A percentile compares a stretch with the other conserved stretches of the same genome.
phyloP scores from a whole-genome alignment of 2,113 vertebrate genomes.

The Tragelaphus buxtoni region DNA sequence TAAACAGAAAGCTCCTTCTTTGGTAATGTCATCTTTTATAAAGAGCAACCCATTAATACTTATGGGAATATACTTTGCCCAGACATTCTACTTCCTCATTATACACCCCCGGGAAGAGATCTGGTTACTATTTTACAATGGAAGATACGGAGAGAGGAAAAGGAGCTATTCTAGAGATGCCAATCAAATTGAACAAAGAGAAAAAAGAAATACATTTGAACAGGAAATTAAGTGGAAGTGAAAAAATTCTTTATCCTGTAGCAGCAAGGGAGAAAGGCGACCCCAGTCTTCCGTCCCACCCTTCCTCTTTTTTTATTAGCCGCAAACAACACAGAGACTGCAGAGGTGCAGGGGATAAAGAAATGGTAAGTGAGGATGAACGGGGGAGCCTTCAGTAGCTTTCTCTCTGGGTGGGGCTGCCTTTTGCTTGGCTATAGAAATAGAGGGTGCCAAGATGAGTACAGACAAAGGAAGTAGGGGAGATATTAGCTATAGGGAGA shows the following conservation, averaged over 20 bases:
- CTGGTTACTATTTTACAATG: neutral
- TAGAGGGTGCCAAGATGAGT: neutral
- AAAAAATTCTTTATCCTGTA: neutral
- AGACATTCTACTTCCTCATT: neutral
- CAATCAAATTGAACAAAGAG: neutral
- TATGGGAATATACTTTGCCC: neutral
- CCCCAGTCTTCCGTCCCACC: neutral
- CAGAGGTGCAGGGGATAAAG: neutral
- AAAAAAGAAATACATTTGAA: neutral
- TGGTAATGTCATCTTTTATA: neutral
- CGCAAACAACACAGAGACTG: neutral
- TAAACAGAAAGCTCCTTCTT: neutral
- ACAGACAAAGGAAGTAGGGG: neutral
- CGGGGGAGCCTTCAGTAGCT: neutral
- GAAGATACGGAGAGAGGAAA: neutral
- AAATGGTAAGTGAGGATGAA: neutral
- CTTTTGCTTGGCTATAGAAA: neutral
- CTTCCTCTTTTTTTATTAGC: neutral
- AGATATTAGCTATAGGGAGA: neutral
- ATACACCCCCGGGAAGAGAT: neutral
- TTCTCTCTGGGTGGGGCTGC: neutral
- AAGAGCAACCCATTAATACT: neutral
- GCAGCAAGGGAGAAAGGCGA: neutral
- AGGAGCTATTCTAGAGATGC: neutral
- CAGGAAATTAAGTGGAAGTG: constrained; percentile 40